Base-by-base conservation (phyloP, 2,113 vertebrate genomes). In the Labeo rohita region DNA sequence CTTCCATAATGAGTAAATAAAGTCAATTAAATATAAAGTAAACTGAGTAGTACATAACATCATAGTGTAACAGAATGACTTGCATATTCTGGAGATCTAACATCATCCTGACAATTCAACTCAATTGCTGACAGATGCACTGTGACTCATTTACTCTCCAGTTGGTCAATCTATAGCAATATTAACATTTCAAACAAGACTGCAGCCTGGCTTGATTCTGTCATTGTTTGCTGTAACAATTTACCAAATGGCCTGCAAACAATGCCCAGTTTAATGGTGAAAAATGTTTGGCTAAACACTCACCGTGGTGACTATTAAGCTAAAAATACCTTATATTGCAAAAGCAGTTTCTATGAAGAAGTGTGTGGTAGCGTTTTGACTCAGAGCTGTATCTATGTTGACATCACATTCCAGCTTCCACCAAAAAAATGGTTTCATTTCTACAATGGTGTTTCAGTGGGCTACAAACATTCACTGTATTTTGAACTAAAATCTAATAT, bases 101-200 rank as follows among this genome's bases (percentile, higher is more conserved):
- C 47, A 50, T 13, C 45, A 75, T 23, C n/a, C 73, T 34, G n/a
- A 28, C n/a, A 16, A 10, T 77, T 52, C 15, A 28, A 54, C 49
- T 34, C 74, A 72, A 45, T 52, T 28, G 12, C 75, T 36, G 28
- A 39, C 56, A 45, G 39, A 63, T 47, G 11, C 21, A 23, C 21
- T 23, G 47, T 80, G 39, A 80, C 78, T 28, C 56, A 63, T 79
- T 56, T 36, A 78, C 34, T 39, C 36, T 79, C 75, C 16, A 6
- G 34, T 54, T 39, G 16, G 52, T 80, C 47, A 65, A 80, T 80
- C 21, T 65, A 45, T 63, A 65, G 39, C 39, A 16, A 80, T n/a
- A 47, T 23, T 80, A 47, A 65, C 7, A 47, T 66, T 66, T 66
- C 28, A 66, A 66, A 66, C 8, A 45, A 43, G 28, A 72, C 76